phyloP scores from a whole-genome alignment of 2,888 invertebrate genomes.

The Altica lythri region DNA sequence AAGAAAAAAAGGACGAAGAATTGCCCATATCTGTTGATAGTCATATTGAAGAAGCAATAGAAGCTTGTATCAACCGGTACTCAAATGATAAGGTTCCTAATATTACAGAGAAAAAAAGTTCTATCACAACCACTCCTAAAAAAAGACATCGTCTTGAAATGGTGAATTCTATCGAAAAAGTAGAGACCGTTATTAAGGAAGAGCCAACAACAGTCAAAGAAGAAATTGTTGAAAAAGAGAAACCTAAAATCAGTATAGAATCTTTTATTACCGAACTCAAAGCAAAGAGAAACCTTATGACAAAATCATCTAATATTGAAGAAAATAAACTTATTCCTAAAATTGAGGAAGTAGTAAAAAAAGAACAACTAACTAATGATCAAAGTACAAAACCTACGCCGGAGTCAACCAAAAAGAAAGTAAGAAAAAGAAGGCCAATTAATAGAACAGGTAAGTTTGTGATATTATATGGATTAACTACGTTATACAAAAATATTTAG shows the following conservation, averaged over 20 bases:
- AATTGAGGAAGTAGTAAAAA: conserved; percentile 18
- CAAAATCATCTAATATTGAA: conserved; percentile 13
- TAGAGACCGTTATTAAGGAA: conserved; percentile 30
- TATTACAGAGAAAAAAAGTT: conserved; percentile 19
- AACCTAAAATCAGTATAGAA: conserved; percentile 48
- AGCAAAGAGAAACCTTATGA: conserved; percentile 50
- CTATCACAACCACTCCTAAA: conserved; percentile 67
- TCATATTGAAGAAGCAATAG: conserved; percentile 64
- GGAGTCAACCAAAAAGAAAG: conserved; percentile 55
- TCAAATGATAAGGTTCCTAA: conserved; percentile 42
- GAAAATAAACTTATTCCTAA: conserved; percentile 26
- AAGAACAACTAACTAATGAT: conserved; percentile 51
- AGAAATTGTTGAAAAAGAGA: conserved; percentile 42
- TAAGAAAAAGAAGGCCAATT: conserved; percentile 73
- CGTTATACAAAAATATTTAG: not conserved
- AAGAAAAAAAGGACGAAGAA: conserved; percentile 26
- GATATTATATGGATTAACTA: not conserved
- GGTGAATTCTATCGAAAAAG: conserved; percentile 54
- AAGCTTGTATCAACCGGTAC: conserved; percentile 61
- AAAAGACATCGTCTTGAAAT: conserved; percentile 73
- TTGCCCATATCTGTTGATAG: conserved; percentile 38
- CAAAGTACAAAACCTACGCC: conserved; percentile 41
- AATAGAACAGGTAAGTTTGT: conserved; percentile 61
- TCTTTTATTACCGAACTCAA: conserved; percentile 53
- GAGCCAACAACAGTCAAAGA: conserved; percentile 45